These are phyloP conservation scores for Teleopsis dalmanni DNA, from an alignment of 1,140 invertebrate species.

Conservation along the genomic window DNA sequence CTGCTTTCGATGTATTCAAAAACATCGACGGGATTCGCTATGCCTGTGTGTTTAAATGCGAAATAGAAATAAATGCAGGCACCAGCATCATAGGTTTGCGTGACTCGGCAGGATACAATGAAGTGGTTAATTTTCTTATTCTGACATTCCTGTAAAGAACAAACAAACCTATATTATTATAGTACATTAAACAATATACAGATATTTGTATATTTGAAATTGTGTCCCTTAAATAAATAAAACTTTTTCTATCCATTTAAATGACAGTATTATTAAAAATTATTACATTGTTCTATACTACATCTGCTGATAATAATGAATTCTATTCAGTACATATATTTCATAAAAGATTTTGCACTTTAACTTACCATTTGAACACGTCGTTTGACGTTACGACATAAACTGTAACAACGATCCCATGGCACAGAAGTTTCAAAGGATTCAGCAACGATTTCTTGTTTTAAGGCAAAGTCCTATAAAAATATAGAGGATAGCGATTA, in stretches of 20 bases:
- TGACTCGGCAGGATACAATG: conserved; percentile 77
- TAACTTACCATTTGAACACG: conserved; percentile 50
- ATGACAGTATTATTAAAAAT: too few species aligned
- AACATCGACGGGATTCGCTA: conserved; percentile 63
- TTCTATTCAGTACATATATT: too few species aligned
- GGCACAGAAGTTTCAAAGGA: conserved; percentile 98
- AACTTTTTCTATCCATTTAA: too few species aligned
- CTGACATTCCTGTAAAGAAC: conserved; percentile 57
- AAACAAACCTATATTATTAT: too few species aligned
- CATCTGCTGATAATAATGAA: too few species aligned
- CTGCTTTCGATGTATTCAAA: conserved; percentile 78
- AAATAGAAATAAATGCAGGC: conserved; percentile 99
- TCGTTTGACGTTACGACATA: conserved; percentile 86
- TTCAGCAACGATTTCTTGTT: conserved; percentile 84
- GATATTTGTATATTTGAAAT: too few species aligned
- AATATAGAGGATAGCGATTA: conserved; percentile 13
- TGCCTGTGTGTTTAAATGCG: conserved; percentile 73
- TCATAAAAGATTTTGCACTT: background rate
- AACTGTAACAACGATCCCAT: conserved; percentile 79
- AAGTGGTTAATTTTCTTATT: conserved; percentile 53
- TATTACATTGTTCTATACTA: too few species aligned
- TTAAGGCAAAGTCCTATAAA: conserved; percentile 78
- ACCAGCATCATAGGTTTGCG: conserved; percentile 92
- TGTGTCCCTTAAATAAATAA: too few species aligned
- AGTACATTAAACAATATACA: too few species aligned